Percentiles rank a stretch among this genome's conserved stretches.
phyloP scores from a whole-genome alignment of 2,797 vertebrate genomes.

The Dallia pectoralis region DNA sequence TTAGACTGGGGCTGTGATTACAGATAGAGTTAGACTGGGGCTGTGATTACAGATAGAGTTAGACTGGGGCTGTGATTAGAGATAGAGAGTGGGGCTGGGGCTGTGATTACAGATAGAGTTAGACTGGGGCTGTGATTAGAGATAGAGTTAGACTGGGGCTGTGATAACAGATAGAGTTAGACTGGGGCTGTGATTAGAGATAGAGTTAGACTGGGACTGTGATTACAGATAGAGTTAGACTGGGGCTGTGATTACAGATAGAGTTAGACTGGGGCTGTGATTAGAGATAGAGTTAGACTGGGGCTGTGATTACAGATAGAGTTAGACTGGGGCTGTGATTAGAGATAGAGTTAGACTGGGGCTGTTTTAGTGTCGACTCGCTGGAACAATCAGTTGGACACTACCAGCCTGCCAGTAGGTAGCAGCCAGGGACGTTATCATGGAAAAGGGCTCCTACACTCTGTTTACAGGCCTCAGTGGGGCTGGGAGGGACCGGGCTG shows the following conservation, averaged over 20 bases:
- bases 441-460: conserved; percentile 74
- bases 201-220: background rate
- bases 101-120: background rate
- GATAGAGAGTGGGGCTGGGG: too few species aligned
- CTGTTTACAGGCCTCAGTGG: conserved; percentile 31
- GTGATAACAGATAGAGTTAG: too few species aligned
- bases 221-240: background rate
- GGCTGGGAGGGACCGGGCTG: background rate
- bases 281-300: background rate
- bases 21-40: background rate
- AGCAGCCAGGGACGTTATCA: conserved; percentile 39
- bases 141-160: background rate
- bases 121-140: background rate
- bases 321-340: background rate
- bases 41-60: background rate
- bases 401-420: conserved; percentile 31
- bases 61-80: too few species aligned
- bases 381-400: conserved; percentile 43
- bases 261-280: background rate
- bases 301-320: background rate
- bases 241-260: background rate
- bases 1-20: background rate
- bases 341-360: too few species aligned
- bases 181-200: background rate
- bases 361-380: background rate